These are phyloP conservation scores for Catharus bicknelli DNA, from an alignment of 2,113 vertebrate species.

Conservation along the genomic window DNA sequence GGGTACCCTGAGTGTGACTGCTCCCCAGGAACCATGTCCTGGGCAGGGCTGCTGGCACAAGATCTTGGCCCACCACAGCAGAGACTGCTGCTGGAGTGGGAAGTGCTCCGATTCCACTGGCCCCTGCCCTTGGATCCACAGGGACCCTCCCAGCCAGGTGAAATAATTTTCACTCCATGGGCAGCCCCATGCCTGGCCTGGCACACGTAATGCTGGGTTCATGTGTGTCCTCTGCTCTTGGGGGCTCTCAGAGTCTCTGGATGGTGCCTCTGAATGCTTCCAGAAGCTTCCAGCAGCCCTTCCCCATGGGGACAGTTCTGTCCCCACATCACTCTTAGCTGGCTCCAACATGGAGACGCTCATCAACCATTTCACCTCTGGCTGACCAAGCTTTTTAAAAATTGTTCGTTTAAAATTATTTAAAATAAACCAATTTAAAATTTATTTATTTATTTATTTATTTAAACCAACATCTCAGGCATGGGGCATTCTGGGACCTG, in stretches of 20 bases:
- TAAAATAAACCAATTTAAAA: background rate
- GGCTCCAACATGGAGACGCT: accelerated
- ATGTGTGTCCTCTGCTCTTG: background rate
- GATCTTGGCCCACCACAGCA: accelerated
- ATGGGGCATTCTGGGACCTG: background rate
- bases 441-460: background rate
- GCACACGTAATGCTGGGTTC: accelerated
- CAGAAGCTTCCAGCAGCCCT: background rate
- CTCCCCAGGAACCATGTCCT: background rate
- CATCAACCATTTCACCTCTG: background rate
- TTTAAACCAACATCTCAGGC: background rate
- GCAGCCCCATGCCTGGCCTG: accelerated
- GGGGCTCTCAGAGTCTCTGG: background rate
- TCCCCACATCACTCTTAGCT: background rate
- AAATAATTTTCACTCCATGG: background rate
- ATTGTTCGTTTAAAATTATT: background rate
- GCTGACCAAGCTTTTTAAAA: background rate
- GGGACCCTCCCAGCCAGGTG: background rate
- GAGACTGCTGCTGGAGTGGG: background rate
- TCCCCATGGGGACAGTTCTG: accelerated
- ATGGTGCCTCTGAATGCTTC: background rate
- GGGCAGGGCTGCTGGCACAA: background rate
- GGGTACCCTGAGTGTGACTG: background rate
- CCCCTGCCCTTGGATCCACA: background rate
- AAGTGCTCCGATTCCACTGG: background rate